Evolutionary conservation across 2,797 vertebrate species (phyloP), one percentile per base, ranked within the genome.

Genomic region (Phaenicophaeus curvirostris): DNA sequence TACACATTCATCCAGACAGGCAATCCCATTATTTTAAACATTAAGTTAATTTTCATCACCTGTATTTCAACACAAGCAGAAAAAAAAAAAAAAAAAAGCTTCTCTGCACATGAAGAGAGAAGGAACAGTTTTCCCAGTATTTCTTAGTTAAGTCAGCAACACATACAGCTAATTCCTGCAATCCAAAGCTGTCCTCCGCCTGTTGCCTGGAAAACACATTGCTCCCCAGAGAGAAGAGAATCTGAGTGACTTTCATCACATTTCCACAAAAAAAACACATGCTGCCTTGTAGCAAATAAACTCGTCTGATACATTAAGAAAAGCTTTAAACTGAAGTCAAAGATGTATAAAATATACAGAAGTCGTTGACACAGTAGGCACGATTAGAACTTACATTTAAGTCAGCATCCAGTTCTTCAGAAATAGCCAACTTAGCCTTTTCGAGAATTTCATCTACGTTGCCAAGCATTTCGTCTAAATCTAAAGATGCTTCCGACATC

Each of bases 401-500:
- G 87, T 97, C 96, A 35, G 97, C n/a, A 42, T 97, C 86, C 90
- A 98, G 76, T 91, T 98, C 98, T 95, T 96, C 98, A 90, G 75
- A 94, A 83, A 98, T 57, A 85, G 94, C 75, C 66, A 84, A 68
- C 57, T 98, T 97, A 14, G 92, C 93, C 67, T 97, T 96, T 63
- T 96, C 95, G 62, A 98, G 76, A 62, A 98, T 93, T 68, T 97
- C 96, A 92, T 98, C 97, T n/a, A 93, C 82, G 17, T 86, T 96
- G 54, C 12, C 57, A 76, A 95, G 25, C 44, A 82, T 39, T 79
- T 97, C 95, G 50, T 95, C 94, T 82, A 84, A 88, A 57, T 87
- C 89, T 48, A 90, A 86, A 74, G 95, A 66, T 33, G 76, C 28
- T 91, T 97, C 95, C 85, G 94, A 92, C 12, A 73, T 97, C 44